phyloP scores from a whole-genome alignment of 2,113 vertebrate species.

The Semnornis frantzii region DNA sequence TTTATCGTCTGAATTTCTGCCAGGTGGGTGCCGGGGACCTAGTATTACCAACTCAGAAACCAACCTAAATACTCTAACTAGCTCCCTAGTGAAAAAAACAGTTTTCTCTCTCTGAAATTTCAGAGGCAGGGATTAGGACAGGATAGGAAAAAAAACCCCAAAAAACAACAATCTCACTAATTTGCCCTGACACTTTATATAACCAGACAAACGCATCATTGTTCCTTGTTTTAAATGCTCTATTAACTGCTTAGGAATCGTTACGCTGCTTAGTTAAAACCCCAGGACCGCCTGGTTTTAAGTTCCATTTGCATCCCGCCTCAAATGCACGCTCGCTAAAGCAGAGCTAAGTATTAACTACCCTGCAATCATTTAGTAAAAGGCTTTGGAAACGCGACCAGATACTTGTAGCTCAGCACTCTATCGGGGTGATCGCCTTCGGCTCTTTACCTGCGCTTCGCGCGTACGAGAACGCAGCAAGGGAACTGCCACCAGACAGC shows the following conservation, averaged over 20 bases:
- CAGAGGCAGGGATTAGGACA: neutral
- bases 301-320: neutral
- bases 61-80: neutral
- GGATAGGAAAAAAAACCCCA: neutral
- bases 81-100: neutral
- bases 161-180: neutral
- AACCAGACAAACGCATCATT: conserved; percentile 30
- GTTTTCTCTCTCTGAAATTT: neutral
- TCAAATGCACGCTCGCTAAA: neutral
- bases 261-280: neutral
- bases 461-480: neutral
- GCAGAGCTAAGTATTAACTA: rapidly evolving
- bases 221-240: neutral
- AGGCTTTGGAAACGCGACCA: neutral
- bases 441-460: neutral
- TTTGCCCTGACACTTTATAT: neutral
- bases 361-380: rapidly evolving
- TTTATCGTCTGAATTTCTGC: neutral
- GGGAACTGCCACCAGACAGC: neutral
- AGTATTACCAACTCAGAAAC: neutral
- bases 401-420: too few relatives aligned
- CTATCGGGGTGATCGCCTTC: rapidly evolving
- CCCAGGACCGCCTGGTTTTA: neutral
- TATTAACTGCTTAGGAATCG: neutral
- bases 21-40: neutral